Evolutionary conservation across 2,113 vertebrate genomes (phyloP), one percentile per base, ranked within the genome.

Genomic region (Poecilia latipinna): DNA sequence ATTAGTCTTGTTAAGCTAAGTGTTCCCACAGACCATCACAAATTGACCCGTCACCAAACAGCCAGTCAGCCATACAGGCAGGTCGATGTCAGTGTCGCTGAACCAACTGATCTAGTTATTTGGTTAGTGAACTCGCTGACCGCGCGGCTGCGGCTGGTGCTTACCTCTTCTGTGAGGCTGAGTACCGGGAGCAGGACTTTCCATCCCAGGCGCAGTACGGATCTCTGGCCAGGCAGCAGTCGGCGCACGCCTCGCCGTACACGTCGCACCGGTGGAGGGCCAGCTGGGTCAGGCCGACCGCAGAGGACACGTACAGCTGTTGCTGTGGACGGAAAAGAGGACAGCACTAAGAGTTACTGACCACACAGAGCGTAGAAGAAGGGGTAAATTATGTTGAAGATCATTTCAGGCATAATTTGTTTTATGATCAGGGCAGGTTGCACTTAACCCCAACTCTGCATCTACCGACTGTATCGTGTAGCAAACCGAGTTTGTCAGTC

Each of bases 131-230:
- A 3, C 76, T 83, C 78, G 82, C 72, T 37, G 17, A 65, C 22
- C 22, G 12, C 24, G 22, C 11, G 26, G 48, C 67, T 80, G 71
- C 75, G 81, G 85, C 78, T 44, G 72, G 79, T 69, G 57, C 80
- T 28, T 81, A 99, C 98, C 98, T 97, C 93, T 99, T 99, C 84
- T 98, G 98, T 1, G 97, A 97, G 1, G 96, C 94, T 0, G 97
- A 98, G 92, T 99, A 99, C 35, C 97, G 96, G 61, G 97, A 97
- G 90, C 98, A 99, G 87, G 96, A 95, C 32, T 96, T 98, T 76
- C 98, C 98, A 0, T 99, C 98, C 98, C 98, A 99, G 88, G 98
- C 98, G 0, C 98, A 99, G 92, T 99, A 99, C 0, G 98, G 98
- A 77, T 99, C 98, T 63, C 98, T 92, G 26, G 98, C 98, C 15